Evolutionary conservation across 2,113 vertebrate species (phyloP), one percentile per base, ranked within the genome.

Genomic region (Pangasianodon hypophthalmus): DNA sequence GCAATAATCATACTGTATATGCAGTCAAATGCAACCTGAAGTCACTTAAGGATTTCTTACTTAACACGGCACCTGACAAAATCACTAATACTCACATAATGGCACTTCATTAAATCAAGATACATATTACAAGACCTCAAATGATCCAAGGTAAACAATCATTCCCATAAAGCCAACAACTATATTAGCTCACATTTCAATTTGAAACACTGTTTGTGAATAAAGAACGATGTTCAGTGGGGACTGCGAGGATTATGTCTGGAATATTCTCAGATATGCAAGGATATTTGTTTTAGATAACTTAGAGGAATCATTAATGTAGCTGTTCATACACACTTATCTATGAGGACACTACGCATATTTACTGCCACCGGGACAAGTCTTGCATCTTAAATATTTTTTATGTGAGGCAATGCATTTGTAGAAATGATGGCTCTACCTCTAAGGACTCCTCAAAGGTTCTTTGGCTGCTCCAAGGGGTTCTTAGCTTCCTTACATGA

Each of bases 321-420:
- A 62, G 69, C 44, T 89, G 56, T 46, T 73, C 80, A 84, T 71
- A 88, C 60, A 56, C 60, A 82, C 62, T 69, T 88, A 69, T 88
- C 79, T 71, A 44, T 69, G n/a, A 69, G 64, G 50, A 89, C 52
- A 29, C 29, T 16, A 26, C 19, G 4, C 50, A n/a, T 84, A 69
- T 84, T 85, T 85, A 48, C 54, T 19, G 1, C 29, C 24, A 71
- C 18, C 29, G 16, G 29, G 26, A 37, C 29, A 88, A 50, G 58
- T 24, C 56, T 64, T 87, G 54, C 19, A 64, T 79, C 19, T 50
- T 60, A 62, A 84, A 89, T 46, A 24, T 69, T 52, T 37, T 88
- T 71, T 29, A 71, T 56, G 37, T 71, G 41, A 48, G 60, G 13
- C 54, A 60, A 64, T 16, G n/a, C 8, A 89, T 29, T 41, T 54